phyloP scores from a whole-genome alignment of 2,113 vertebrate species.

The Cyanoramphus novaezelandiae region DNA sequence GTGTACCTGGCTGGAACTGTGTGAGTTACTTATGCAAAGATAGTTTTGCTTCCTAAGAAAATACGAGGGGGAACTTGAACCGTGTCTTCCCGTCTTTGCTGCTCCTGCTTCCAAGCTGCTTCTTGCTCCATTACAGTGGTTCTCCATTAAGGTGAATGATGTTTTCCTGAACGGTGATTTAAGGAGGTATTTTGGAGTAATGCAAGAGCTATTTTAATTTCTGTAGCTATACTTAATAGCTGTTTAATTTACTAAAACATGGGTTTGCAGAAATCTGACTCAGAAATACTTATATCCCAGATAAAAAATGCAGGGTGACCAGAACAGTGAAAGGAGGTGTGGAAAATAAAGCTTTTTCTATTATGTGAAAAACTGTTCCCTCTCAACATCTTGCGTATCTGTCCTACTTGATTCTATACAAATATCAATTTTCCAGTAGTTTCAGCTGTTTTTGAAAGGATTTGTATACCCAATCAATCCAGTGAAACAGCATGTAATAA shows the following conservation, averaged over 20 bases:
- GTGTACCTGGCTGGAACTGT: background rate
- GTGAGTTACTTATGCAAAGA: constrained; percentile 30
- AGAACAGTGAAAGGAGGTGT: background rate
- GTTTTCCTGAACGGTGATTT: constrained; percentile 60
- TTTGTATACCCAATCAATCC: background rate
- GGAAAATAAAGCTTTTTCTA: background rate
- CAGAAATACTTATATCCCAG: background rate
- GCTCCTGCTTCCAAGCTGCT: constrained; percentile 54
- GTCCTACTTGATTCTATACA: background rate
- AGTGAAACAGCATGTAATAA: background rate
- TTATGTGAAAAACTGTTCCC: background rate
- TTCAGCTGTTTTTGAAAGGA: background rate
- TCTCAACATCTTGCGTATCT: background rate
- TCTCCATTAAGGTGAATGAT: constrained; percentile 58
- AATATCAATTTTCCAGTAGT: background rate
- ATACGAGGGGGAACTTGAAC: constrained; percentile 16
- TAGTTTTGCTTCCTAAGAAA: constrained; percentile 51
- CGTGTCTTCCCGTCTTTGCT: background rate
- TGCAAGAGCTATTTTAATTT: constrained; percentile 30
- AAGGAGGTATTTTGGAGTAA: constrained; percentile 24
- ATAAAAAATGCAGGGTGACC: background rate
- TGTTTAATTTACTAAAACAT: constrained; percentile 35
- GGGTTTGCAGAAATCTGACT: constrained; percentile 24
- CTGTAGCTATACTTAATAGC: background rate
- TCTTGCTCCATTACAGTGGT: constrained; percentile 56